Base-by-base conservation (phyloP, 2,797 vertebrate genomes). In the Siniperca obscura region DNA sequence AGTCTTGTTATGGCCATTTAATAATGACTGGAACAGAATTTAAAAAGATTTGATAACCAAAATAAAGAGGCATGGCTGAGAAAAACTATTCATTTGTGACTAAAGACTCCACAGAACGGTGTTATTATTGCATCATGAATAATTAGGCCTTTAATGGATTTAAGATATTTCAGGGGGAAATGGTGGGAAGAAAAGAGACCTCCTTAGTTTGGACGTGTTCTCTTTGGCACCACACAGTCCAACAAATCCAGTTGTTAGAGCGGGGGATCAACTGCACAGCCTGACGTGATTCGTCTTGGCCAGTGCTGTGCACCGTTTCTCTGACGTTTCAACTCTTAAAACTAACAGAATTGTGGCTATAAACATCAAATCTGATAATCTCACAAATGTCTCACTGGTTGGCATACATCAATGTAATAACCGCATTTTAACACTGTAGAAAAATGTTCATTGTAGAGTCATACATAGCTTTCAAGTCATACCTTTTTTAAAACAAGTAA, bases 251-350 rank as follows among this genome's bases (percentile, higher is more conserved):
- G 74, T 67, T 64, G 59, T 76, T 60, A 40, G 21, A 57, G 64
- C 10, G 1, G 66, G n/a, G 46, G 77, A 85, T 78, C 81, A 74
- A 67, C 62, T 44, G 38, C 38, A 34, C 62, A 73, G 72, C 30
- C 74, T 88, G 81, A 81, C 50, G 61, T 80, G 53, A 85, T 87
- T 65, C 36, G 1, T n/a, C 74, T 78, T 82, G 68, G 87, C 84
- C 4, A 1, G 30, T 3, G 3, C 48, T 14, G 40, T 46, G 14
- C 59, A 14, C 27, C 56, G 1, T 14, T 56, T 38, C 70, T 70
- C 67, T 67, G 53, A 76, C 10, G 57, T 69, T 71, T 66, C 48
- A 71, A 13, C 60, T 79, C 67, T 76, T 74, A 85, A 81, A 78
- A 80, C 67, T 72, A 86, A 87, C 85, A 83, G 14, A 76, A 79